phyloP scores from a whole-genome alignment of 2,797 vertebrate species.

The Todus mexicanus region DNA sequence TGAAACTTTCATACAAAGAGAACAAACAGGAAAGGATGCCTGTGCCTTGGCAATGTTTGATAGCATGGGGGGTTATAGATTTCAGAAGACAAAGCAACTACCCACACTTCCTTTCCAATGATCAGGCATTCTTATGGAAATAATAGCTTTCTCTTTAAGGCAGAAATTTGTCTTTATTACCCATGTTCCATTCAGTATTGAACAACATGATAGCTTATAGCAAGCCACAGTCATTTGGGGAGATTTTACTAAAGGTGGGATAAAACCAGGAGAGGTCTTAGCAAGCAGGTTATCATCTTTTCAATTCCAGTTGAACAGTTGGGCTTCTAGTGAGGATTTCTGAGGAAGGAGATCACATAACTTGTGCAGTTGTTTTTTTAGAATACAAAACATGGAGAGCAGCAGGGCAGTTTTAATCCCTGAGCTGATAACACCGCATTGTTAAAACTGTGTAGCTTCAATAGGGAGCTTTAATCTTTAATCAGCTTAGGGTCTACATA shows the following conservation, averaged over 20 bases:
- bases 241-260: background rate
- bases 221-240: background rate
- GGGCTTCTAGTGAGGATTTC: background rate
- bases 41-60: constrained; percentile 8
- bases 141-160: constrained; percentile 15
- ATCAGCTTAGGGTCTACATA: background rate
- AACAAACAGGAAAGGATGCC: background rate
- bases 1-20: background rate
- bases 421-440: background rate
- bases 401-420: background rate
- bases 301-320: background rate
- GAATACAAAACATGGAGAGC: background rate
- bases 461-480: background rate
- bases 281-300: background rate
- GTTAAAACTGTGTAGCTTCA: background rate
- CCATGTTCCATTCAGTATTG: background rate
- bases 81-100: background rate
- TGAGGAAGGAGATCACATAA: background rate
- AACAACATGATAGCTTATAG: background rate
- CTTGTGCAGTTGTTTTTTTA: background rate
- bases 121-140: background rate
- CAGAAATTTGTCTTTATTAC: background rate
- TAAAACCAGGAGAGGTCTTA: background rate
- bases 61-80: background rate
- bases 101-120: background rate